phyloP scores from a whole-genome alignment of 2,113 vertebrate species.

The Dicrurus megarhynchus region DNA sequence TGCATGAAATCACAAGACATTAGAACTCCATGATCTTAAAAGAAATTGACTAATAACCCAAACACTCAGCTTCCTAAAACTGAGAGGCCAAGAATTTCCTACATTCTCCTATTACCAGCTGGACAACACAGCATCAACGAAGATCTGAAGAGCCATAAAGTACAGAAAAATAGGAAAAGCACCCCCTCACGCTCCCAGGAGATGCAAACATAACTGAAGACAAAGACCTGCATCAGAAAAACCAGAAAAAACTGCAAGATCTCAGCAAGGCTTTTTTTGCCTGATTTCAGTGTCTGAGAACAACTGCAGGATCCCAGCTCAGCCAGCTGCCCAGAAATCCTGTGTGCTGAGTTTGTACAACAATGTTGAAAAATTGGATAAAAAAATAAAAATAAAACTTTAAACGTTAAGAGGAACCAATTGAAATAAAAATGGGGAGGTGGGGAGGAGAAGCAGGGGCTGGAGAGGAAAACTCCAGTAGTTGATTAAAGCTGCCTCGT shows the following conservation, averaged over 20 bases:
- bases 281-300: neutral
- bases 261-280: neutral
- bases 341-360: neutral
- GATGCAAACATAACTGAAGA: neutral
- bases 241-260: neutral
- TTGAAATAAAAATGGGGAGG: neutral
- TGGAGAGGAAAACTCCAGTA: neutral
- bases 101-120: slow-evolving; percentile 2
- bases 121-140: slow-evolving; percentile 34
- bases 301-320: neutral
- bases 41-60: neutral
- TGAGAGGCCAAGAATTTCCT: neutral
- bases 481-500: neutral
- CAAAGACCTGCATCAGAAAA: neutral
- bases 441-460: neutral
- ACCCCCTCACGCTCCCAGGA: neutral
- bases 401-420: neutral
- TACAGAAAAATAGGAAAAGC: neutral
- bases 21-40: neutral
- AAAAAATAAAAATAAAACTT: neutral
- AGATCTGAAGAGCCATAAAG: slow-evolving; percentile 24
- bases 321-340: neutral
- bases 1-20: neutral
- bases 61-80: neutral
- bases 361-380: neutral